Base-by-base conservation (phyloP, 2,113 vertebrate genomes). In the Pelvicachromis taeniatus region DNA sequence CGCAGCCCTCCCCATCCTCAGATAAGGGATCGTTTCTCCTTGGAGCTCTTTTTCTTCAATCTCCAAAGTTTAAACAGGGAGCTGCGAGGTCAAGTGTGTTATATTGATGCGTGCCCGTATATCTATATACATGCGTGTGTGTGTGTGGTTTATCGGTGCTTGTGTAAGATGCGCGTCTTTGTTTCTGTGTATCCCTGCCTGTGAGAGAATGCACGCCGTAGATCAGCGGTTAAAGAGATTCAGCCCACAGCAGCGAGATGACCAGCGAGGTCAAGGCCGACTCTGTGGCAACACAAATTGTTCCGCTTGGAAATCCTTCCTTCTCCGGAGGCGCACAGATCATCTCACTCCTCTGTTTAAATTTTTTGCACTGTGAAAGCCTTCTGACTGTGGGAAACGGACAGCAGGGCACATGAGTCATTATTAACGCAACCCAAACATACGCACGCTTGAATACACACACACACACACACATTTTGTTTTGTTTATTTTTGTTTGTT, bases 231-330 rank as follows among this genome's bases (percentile, higher is more conserved):
- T 90, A 90, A 92, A 93, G 79, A 93, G 90, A 94, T 95, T 89
- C 85, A 85, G 88, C 92, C 88, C 89, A 80, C 88, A 90, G 93
- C 92, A 48, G 92, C 31, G 33, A 82, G 84, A 92, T 91, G 85
- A 88, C 90, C 90, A 82, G 78, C 87, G 84, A 91, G 95, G 95
- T 96, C 95, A 94, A 90, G 90, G 92, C 88, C 75, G 53, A 89
- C 68, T 91, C 90, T 86, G 83, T 86, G 91, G 93, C 86, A 91
- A 91, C 92, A 95, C 89, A 94, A 95, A 95, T 92, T 90, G 88
- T 90, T 93, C 87, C 85, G 70, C 88, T 88, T 55, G 59, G 90
- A 93, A 94, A 93, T 86, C 84, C 53, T 84, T 59, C 77, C 48
- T 86, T 59, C 89, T 90, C 87, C 19, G 8, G 85, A 88, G 90